Evolutionary conservation across 2,888 invertebrate species (phyloP), one percentile per base, ranked within the genome.

Genomic region (Pammene fasciana): DNA sequence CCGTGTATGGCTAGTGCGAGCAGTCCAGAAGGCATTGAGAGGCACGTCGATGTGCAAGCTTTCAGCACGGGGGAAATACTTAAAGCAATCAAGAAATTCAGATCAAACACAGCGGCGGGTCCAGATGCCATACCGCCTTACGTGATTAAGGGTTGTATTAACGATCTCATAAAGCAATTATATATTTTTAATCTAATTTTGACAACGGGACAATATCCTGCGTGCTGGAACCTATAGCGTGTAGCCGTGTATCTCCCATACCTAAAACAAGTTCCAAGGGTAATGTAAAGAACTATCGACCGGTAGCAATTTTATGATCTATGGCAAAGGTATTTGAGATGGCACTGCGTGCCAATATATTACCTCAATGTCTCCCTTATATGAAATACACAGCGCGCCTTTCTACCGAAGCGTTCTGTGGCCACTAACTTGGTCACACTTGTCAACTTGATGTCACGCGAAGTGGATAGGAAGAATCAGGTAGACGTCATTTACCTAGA

Each of bases 301-400:
- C 43, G 10, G 43, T 43, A 10, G 43, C 43, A 5, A 43, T 43
- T 43, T 9, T 43, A 8, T 43, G 43, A 2, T 43, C 43, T 43
- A 3, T 43, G 5, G 43, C 43, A 9, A 43, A 43, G 11, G 43
- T 43, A 8, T 43, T 43, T 11, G 43, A 43, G 11, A 43, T 9
- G 43, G 5, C 10, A 9, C 2, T 43, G 43, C 43, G 10, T 43
- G 43, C 43, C 43, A 43, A 43, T 11, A 8, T 43, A 3, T 43
- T 43, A 11, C 43, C 43, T 43, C 43, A 43, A 11, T 43, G 43
- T 43, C 43, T 43, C 3, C 7, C 43, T 3, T 43, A 43, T 43
- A 43, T 43, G 8, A 43, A 43, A 36, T 8, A 46, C 45, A 4
- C 60, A 60, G 36, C 60, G 48, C 46, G 60, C 46, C 13, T 60